Base-by-base conservation (phyloP, 2,113 vertebrate species). In the Sceloporus tristichus region DNA sequence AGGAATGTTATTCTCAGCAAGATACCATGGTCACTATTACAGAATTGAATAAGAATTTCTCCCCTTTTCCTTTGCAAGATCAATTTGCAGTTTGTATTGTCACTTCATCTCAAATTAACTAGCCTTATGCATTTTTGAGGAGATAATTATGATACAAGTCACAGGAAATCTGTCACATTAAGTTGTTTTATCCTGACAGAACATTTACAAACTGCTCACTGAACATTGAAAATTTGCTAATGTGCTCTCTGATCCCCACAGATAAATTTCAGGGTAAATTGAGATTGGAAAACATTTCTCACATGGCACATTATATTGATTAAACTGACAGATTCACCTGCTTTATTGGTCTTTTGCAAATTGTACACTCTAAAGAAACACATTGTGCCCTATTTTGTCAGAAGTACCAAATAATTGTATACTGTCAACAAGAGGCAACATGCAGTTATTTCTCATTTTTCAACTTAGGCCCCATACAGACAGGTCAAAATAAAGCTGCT, bases 261-360 rank as follows among this genome's bases (percentile, higher is more conserved):
- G 88, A 87, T 42, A 90, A 91, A 93, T 92, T 92, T 91, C 85
- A 91, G 38, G 86, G 48, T 86, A 84, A 90, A 92, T 56, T 89
- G 3, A 89, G 93, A 94, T 81, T 89, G 76, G 48, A 89, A 91
- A 91, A 83, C 38, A 89, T 92, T 92, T 94, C 66, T 87, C 84
- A 91, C 82, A 9, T 62, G 89, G 81, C 40, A 86, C 25, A 90
- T 85, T 90, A 81, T 87, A 92, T 85, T 89, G 91, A 93, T 92
- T 94, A 87, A 93, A 84, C 80, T 90, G 88, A 92, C 90, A 94
- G 75, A 89, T 91, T 90, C 34, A 82, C 80, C 85, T 90, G 59
- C 79, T 94, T 93, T 93, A 92, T 71, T 89, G 65, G 73, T 91
- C 65, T 87, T 92, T 92, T 90, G 80, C 40, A 92, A 93, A 90